Conservation (phyloP, 1,140 invertebrate species). For the Listronotus bonariensis region DNA sequence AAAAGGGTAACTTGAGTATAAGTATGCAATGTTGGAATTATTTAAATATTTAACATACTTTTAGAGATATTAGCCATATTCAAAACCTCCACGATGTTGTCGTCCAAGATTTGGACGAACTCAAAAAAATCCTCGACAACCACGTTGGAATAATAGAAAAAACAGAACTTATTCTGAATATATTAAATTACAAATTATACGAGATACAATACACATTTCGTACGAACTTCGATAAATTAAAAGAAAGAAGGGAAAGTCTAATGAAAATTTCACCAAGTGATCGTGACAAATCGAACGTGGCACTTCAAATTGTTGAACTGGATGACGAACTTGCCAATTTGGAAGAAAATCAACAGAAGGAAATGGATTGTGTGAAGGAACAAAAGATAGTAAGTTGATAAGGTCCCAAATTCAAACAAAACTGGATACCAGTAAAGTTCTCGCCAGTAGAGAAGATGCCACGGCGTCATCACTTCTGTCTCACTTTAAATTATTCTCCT, state of each 20-base stretch:
- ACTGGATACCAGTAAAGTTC: too few species aligned
- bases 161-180: conserved; percentile 35
- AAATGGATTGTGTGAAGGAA: conserved; percentile 32
- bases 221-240: conserved; percentile 25
- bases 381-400: conserved; percentile 36
- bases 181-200: conserved; percentile 42
- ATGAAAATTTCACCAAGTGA: conserved; percentile 5
- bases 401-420: too few species aligned
- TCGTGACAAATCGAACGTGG: conserved; percentile 21
- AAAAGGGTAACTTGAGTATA: too few species aligned
- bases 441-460: too few species aligned
- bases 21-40: too few species aligned
- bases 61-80: conserved; percentile 33
- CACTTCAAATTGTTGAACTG: conserved; percentile 30
- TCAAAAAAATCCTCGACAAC: conserved; percentile 24
- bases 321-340: conserved; percentile 36
- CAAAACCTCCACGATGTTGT: conserved; percentile 32
- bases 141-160: conserved; percentile 28
- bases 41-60: not conserved
- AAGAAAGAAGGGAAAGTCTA: conserved; percentile 23
- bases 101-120: conserved; percentile 22
- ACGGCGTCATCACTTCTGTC: too few species aligned
- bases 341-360: conserved; percentile 31
- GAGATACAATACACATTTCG: conserved; percentile 35
- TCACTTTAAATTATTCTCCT: too few species aligned